Percentiles rank a stretch among this genome's conserved stretches.
These are phyloP conservation scores for Drosophila tsacasi DNA, from an alignment of 1,140 invertebrate genomes.

Conservation along the genomic window DNA sequence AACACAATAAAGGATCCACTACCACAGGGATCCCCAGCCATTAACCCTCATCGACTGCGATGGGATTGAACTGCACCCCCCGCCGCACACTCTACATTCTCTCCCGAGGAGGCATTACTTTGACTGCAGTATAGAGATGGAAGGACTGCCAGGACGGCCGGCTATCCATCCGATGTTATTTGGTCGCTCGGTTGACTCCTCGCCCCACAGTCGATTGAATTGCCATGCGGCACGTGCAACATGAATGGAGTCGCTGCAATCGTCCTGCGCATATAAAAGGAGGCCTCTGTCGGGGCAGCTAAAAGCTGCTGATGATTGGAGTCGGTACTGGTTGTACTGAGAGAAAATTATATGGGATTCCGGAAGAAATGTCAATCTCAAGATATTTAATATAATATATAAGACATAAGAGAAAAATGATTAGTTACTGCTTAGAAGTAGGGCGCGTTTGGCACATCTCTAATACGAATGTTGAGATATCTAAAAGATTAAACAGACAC, in stretches of 20 bases:
- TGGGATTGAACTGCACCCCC: constrained; percentile 17
- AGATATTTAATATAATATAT: neutral
- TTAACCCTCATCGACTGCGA: constrained; percentile 31
- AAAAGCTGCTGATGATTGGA: constrained; percentile 69
- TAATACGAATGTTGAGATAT: no score
- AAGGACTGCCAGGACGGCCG: constrained; percentile 23
- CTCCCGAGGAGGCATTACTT: constrained; percentile 26
- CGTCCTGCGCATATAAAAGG: constrained; percentile 50
- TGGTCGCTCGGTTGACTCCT: constrained; percentile 44
- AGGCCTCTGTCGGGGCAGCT: constrained; percentile 58
- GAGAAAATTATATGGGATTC: neutral
- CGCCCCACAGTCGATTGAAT: constrained; percentile 58
- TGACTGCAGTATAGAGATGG: constrained; percentile 46
- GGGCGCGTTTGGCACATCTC: no score
- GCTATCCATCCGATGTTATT: constrained; percentile 50
- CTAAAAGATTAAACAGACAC: no score
- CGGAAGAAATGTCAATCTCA: neutral
- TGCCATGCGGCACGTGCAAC: constrained; percentile 66
- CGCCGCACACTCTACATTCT: neutral
- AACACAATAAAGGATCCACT: constrained; percentile 42
- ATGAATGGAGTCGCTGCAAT: constrained; percentile 42
- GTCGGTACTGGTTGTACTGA: constrained; percentile 4
- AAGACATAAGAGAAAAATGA: neutral
- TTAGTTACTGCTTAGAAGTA: no score
- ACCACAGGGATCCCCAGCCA: constrained; percentile 20